Conservation (phyloP, 1,140 invertebrate genomes). For the Pseudachorutes palmiensis region DNA sequence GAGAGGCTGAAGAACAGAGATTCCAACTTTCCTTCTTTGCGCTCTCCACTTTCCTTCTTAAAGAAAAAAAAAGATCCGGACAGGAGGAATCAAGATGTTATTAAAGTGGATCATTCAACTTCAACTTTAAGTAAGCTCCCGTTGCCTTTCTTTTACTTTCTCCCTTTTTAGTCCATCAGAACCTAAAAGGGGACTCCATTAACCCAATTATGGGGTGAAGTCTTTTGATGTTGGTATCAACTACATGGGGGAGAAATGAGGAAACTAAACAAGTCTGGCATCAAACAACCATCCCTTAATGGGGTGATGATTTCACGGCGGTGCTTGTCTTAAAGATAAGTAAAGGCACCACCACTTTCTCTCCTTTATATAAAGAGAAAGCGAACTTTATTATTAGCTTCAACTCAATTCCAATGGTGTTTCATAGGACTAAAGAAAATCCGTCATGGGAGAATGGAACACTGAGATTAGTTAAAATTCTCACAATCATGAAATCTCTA, state of each 20-base stretch:
- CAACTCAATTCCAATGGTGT: not conserved
- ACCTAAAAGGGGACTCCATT: constrained; percentile 32
- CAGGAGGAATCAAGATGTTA: constrained; percentile 18
- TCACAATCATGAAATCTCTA: not conserved
- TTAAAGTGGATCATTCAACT: constrained; percentile 7
- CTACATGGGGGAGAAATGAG: not conserved
- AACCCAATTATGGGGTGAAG: constrained; percentile 27
- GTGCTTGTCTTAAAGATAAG: constrained; percentile 14
- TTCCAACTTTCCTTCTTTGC: not conserved
- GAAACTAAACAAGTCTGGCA: constrained; percentile 20
- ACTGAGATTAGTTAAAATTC: not conserved
- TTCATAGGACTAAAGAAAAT: not conserved
- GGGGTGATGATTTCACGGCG: not conserved
- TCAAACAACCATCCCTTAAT: constrained; percentile 17
- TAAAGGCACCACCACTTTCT: not conserved
- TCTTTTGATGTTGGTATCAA: constrained; percentile 31
- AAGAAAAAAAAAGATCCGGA: not conserved
- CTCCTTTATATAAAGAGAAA: no score
- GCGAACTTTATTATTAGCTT: no score
- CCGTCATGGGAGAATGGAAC: not conserved
- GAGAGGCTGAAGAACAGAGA: not conserved
- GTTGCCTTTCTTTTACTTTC: not conserved
- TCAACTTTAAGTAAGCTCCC: not conserved
- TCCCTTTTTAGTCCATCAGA: constrained; percentile 25
- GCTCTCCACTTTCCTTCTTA: not conserved